phyloP scores from a whole-genome alignment of 2,113 vertebrate genomes.

The Accipiter virgatus region DNA sequence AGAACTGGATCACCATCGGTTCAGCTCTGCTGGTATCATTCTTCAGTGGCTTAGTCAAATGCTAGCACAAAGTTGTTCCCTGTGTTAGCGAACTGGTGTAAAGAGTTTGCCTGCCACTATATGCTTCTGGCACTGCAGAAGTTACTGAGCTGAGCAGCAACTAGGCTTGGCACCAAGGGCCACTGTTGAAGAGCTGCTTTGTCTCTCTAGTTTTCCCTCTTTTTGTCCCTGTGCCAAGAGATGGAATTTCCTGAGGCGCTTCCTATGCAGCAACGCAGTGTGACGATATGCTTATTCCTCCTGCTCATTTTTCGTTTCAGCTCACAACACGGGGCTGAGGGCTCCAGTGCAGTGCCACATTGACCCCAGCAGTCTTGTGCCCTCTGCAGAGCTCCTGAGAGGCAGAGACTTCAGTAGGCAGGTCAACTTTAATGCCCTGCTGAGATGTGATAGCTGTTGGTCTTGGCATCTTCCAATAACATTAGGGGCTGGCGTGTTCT shows the following conservation, averaged over 20 bases:
- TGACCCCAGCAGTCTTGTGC: background rate
- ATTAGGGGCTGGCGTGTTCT: background rate
- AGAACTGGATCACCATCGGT: background rate
- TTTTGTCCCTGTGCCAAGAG: background rate
- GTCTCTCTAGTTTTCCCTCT: background rate
- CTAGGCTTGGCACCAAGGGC: background rate
- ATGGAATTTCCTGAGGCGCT: background rate
- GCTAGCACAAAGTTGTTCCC: background rate
- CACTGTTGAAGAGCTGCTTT: background rate
- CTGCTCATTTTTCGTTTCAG: background rate
- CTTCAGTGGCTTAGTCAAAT: background rate
- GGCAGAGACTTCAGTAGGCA: background rate
- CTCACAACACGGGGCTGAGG: background rate
- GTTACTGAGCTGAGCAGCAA: background rate
- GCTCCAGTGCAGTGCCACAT: background rate
- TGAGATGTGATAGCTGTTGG: background rate
- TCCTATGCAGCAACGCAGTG: background rate
- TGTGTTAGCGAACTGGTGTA: background rate
- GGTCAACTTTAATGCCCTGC: background rate
- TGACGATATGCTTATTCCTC: rapidly evolving
- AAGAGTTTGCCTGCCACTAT: background rate
- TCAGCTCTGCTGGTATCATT: background rate
- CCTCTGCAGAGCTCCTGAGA: background rate
- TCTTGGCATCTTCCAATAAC: background rate
- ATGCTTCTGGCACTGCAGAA: background rate